Conservation (phyloP, 2,888 invertebrate species). For the Asteroscopus sphinx region DNA sequence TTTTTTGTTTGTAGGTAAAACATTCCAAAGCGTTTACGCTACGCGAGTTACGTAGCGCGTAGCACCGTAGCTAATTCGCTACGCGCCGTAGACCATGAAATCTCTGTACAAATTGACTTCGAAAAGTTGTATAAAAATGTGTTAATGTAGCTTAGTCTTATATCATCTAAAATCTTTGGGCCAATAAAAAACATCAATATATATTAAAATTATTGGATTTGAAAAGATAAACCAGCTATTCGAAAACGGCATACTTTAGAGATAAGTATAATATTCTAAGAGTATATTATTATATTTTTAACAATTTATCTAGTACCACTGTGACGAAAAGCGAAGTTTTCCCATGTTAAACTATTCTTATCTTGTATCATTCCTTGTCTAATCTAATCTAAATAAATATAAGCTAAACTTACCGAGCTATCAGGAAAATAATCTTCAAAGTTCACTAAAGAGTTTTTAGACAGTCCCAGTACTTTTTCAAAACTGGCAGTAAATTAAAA, state of each 20-base stretch:
- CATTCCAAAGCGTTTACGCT: conserved; percentile 23
- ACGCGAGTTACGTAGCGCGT: conserved; percentile 53
- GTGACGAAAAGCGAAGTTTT: neutral
- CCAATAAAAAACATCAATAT: neutral
- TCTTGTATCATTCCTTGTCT: neutral
- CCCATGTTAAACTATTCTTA: neutral
- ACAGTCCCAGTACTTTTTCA: conserved; percentile 11
- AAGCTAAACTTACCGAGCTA: conserved; percentile 63
- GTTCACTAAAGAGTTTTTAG: conserved; percentile 38
- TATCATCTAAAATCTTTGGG: neutral
- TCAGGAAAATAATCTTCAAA: conserved; percentile 36
- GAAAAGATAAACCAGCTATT: too few species aligned
- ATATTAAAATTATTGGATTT: too few species aligned
- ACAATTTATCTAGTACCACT: too few species aligned
- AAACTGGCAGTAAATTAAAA: conserved; percentile 3
- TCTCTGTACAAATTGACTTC: conserved; percentile 23
- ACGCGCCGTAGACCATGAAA: conserved; percentile 67
- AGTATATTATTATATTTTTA: too few species aligned
- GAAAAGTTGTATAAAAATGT: conserved; percentile 36
- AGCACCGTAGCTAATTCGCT: conserved; percentile 62
- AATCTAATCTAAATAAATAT: conserved; percentile 9
- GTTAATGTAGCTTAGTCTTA: neutral
- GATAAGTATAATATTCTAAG: too few species aligned
- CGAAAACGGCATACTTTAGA: too few species aligned
- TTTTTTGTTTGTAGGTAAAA: conserved; percentile 19